Evolutionary conservation across 2,113 vertebrate genomes (phyloP), one percentile per base, ranked within the genome.

Genomic region (Edolisoma coerulescens): DNA sequence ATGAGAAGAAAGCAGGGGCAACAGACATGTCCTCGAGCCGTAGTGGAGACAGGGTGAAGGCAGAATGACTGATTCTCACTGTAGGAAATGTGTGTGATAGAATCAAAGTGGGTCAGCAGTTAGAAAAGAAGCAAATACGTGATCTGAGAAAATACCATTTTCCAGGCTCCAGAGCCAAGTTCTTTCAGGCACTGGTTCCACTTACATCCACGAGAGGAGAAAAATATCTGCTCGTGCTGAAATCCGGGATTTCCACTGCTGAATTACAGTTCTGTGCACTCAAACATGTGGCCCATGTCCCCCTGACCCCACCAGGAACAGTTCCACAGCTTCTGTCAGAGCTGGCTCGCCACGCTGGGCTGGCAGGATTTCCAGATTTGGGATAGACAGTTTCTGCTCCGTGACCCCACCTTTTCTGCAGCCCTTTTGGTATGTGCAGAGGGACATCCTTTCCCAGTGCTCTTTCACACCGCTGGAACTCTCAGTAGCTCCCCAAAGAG

Each of bases 281-380:
- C 52, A 52, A 45, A 78, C 93, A 93, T 95, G 20, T 94, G 91
- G 87, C 61, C 45, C 30, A 41, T 89, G 89, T 95, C 53, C 94
- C 90, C 61, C 65, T 96, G 94, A 97, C 89, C 95, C 70, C 81
- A 85, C 45, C 84, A 71, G 91, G 87, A 97, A 84, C 33, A 20
- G 16, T 8, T 84, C 45, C 68, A 63, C 68, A 65, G 44, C 27
- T 64, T 63, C 69, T 89, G 60, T 75, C 87, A n/a, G 4, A 94
- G 73, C 91, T 92, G 84, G 68, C 52, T 90, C n/a, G 69, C 64
- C 5, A 8, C 1, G 1, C 20, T 65, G 86, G 30, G 9, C 54
- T 67, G 80, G 79, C 56, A 4, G 80, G 24, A 30, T 86, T 90
- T 94, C 82, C 87, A 96, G 44, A 41, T 87, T 79, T 41, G 82